Percentiles rank a stretch among this genome's conserved stretches.
Conservation (phyloP, 1,140 invertebrate genomes). For the Pinna nobilis region DNA sequence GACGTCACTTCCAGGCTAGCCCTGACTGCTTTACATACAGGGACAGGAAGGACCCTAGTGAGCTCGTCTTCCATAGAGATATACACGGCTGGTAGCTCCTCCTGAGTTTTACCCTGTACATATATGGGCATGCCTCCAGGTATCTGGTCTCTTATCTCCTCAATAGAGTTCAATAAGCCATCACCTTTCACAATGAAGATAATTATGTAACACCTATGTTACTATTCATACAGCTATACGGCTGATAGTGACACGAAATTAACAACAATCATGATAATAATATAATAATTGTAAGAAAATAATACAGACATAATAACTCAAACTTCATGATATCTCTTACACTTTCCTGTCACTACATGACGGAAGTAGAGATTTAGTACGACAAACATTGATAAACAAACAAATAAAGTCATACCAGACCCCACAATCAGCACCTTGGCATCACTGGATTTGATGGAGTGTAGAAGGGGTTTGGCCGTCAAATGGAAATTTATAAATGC, state of each 20-base stretch:
- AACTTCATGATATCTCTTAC: too few species aligned
- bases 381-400: too few species aligned
- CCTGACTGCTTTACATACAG: conserved; percentile 24
- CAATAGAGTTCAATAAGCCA: conserved; percentile 28
- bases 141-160: conserved; percentile 33
- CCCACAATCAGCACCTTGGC: conserved; percentile 51
- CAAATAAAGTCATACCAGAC: conserved; percentile 42
- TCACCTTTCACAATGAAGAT: conserved; percentile 36
- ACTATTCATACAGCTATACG: too few species aligned
- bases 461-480: conserved; percentile 34
- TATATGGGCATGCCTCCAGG: conserved; percentile 25
- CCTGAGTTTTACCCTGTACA: conserved; percentile 8
- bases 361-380: too few species aligned
- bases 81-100: conserved; percentile 6
- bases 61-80: conserved; percentile 33
- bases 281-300: too few species aligned
- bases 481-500: conserved; percentile 52
- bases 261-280: too few species aligned
- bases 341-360: too few species aligned
- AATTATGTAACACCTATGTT: too few species aligned
- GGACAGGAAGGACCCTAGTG: conserved; percentile 2
- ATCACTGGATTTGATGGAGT: conserved; percentile 46
- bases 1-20: conserved; percentile 10
- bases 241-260: too few species aligned
- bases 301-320: too few species aligned